A percentile compares a stretch with the other conserved stretches of the same genome.
Conservation (phyloP, 1,140 invertebrate species). For the Sitodiplosis mosellana region DNA sequence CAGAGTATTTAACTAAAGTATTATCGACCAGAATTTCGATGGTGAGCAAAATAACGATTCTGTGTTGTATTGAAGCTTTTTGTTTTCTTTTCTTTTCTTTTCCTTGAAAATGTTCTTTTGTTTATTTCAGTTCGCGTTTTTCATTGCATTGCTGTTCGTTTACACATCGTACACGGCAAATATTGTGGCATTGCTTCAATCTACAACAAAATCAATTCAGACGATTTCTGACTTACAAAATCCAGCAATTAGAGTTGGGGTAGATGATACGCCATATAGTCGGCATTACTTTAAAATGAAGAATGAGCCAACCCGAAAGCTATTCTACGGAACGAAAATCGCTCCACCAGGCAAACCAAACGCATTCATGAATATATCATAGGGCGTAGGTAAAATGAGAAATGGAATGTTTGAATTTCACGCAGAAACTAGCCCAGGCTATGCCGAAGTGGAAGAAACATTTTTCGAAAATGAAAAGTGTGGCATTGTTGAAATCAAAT, state of each 20-base stretch:
- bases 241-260: slow-evolving; percentile 19
- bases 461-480: slow-evolving; percentile 46
- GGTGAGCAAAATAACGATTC: neutral
- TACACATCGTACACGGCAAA: slow-evolving; percentile 28
- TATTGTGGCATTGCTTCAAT: slow-evolving; percentile 29
- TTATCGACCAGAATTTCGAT: slow-evolving; percentile 10
- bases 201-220: slow-evolving; percentile 25
- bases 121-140: neutral
- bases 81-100: no score
- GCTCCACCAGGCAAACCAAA: no score
- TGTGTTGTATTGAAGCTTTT: no score
- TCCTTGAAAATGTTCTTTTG: no score
- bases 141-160: slow-evolving; percentile 10
- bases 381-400: no score
- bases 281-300: slow-evolving; percentile 15
- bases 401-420: slow-evolving; percentile 9
- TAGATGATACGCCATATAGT: slow-evolving; percentile 21
- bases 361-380: no score
- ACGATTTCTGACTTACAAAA: slow-evolving; percentile 23
- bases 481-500: slow-evolving; percentile 38
- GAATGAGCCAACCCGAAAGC: no score
- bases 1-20: slow-evolving; percentile 4
- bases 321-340: no score
- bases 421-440: slow-evolving; percentile 35
- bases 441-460: slow-evolving; percentile 40